Percentiles rank a stretch among this genome's conserved stretches.
These are phyloP conservation scores for Orius insidiosus DNA, from an alignment of 1,140 invertebrate genomes.

Conservation along the genomic window DNA sequence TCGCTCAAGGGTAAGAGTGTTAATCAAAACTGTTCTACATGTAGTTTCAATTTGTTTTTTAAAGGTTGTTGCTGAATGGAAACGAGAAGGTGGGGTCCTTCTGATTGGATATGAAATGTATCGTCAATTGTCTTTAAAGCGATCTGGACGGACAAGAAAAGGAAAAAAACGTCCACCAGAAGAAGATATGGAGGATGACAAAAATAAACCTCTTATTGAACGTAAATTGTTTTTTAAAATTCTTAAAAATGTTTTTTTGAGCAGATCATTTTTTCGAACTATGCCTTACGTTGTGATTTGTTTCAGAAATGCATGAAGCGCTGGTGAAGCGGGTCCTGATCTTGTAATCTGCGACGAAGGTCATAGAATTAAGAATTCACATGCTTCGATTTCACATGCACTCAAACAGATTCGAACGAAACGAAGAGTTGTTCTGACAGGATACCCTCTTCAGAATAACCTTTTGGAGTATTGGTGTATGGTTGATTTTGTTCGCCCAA, in stretches of 20 bases:
- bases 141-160: conserved; percentile 39
- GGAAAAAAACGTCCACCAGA: conserved; percentile 34
- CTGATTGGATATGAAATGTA: conserved; percentile 97
- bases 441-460: conserved; percentile 94
- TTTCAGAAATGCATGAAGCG: conserved; percentile 63
- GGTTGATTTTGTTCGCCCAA: conserved; percentile 90
- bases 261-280: not conserved
- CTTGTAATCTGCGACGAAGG: conserved; percentile 91
- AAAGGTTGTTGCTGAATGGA: conserved; percentile 56
- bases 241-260: not conserved
- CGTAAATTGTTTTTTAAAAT: conserved; percentile 30
- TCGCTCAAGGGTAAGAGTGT: conserved; percentile 46
- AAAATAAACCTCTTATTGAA: conserved; percentile 69
- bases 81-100: conserved; percentile 72
- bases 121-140: conserved; percentile 65
- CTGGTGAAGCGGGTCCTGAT: conserved; percentile 82
- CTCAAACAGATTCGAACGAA: conserved; percentile 83
- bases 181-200: conserved; percentile 45
- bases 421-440: conserved; percentile 76
- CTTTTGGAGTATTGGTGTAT: conserved; percentile 92
- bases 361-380: conserved; percentile 90
- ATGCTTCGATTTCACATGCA: conserved; percentile 81
- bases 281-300: not conserved
- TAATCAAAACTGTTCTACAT: too few relatives aligned
- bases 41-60: conserved; percentile 6